Conservation (phyloP, 2,888 invertebrate species). For the Acanthosepion esculentum region DNA sequence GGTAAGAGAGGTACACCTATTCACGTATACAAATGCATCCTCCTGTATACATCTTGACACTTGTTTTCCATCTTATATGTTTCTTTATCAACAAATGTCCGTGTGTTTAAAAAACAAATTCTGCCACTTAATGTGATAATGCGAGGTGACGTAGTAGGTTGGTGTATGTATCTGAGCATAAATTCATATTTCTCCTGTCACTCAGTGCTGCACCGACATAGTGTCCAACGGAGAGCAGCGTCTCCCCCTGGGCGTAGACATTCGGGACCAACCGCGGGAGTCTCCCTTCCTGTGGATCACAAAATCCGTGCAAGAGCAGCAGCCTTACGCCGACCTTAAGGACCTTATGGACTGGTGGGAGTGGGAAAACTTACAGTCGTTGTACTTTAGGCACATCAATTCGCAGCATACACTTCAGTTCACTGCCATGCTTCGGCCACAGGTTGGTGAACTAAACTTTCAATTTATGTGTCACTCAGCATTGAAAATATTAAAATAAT, state of each 20-base stretch:
- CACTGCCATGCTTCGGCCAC: conserved; percentile 2
- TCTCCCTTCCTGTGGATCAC: conserved; percentile 40
- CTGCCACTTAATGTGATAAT: neutral
- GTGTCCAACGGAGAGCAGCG: neutral
- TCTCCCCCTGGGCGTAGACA: conserved; percentile 16
- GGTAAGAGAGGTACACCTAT: neutral
- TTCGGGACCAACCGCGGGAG: neutral
- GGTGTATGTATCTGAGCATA: neutral
- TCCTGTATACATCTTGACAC: neutral
- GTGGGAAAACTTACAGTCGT: conserved; percentile 41
- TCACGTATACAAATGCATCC: neutral
- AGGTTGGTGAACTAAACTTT: neutral
- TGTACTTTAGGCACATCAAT: neutral
- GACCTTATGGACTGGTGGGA: conserved; percentile 38
- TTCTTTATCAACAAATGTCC: neutral
- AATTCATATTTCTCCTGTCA: conserved; percentile 40
- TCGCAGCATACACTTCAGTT: neutral
- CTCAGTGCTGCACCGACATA: neutral
- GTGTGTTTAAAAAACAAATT: neutral
- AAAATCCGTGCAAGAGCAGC: conserved; percentile 24
- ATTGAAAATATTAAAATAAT: neutral
- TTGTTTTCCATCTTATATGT: neutral
- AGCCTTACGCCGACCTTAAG: conserved; percentile 21
- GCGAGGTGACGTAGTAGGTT: neutral
- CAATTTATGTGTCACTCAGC: neutral